Evolutionary conservation across 2,113 vertebrate species (phyloP), one percentile per base, ranked within the genome.

Genomic region (Motacilla alba): DNA sequence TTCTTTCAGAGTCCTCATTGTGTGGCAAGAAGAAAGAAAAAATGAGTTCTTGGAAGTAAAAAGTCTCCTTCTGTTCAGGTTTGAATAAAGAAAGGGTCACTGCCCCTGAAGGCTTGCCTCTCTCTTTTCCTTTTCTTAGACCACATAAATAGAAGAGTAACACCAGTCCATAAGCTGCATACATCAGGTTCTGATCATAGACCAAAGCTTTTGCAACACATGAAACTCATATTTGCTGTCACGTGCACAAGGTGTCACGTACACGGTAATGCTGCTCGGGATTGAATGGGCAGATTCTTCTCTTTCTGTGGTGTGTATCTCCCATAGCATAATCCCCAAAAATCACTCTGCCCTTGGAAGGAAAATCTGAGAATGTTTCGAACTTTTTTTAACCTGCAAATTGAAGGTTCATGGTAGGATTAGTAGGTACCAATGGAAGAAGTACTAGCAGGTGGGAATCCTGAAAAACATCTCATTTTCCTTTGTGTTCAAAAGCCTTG

Each of bases 71-170:
- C 93, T 94, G 90, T 95, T 96, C 81, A 92, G 83, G 83, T 87
- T 95, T 89, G 78, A 94, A 94, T 91, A 96, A 96, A 93, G 92
- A 89, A 88, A 95, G 83, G 96, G 92, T 95, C 96, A 92, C 35
- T 91, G 94, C 77, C 87, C 81, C 77, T 69, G 30, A 69, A 94
- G 83, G 58, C 76, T 94, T 85, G 79, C 41, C 17, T 83, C 90
- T 87, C 70, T 93, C 77, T 95, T 89, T 91, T 83, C 58, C 66
- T 86, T 92, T 94, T 76, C 86, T 94, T 90, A 88, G 76, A 60
- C 90, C 93, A 89, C 79, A 95, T 89, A 96, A 95, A 95, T 78
- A 90, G 83, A 93, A 86, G 82, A 94, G 79, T 39, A 88, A n/a
- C 31, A 83, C 35, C 82, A 96, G 60, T 41, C 76, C 88, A 60